Evolutionary conservation across 2,797 vertebrate species (phyloP).

Genomic region (Galagoides demidoff): DNA sequence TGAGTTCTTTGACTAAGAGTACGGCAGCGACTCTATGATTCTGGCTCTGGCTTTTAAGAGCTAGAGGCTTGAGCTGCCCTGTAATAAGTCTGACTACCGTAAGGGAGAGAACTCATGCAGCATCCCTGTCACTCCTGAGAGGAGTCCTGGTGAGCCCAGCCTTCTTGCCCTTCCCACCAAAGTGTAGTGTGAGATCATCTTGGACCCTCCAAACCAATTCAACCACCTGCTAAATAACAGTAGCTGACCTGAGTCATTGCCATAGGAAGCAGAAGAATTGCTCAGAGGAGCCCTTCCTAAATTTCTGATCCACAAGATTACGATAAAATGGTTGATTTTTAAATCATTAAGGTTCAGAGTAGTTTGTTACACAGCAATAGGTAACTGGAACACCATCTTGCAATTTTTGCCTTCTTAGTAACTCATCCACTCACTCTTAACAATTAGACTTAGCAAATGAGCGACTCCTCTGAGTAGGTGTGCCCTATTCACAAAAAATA

Average conservation of each 20-base stretch:
- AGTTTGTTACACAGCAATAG: not conserved
- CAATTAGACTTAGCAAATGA: not conserved
- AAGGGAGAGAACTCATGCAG: not conserved
- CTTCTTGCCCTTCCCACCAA: not conserved
- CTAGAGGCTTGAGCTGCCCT: not conserved
- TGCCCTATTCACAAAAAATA: not conserved
- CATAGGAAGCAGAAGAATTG: not conserved
- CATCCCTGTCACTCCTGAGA: not conserved
- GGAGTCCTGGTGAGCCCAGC: not conserved
- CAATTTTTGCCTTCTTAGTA: constrained; percentile 2
- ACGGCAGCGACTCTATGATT: not conserved
- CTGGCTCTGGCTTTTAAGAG: not conserved
- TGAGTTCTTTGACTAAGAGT: not conserved
- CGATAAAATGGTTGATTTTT: not conserved
- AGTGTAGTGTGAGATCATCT: not conserved
- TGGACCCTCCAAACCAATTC: not conserved
- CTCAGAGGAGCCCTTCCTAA: not conserved
- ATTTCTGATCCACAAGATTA: constrained; percentile 3
- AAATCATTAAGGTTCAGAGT: not conserved
- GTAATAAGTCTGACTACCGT: not conserved
- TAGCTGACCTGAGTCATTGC: not conserved
- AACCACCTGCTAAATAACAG: not conserved
- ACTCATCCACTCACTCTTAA: constrained; percentile 3
- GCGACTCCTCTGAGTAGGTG: not conserved
- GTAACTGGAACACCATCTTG: not conserved